Percentiles rank a stretch among this genome's conserved stretches.
Evolutionary conservation across 2,888 invertebrate species (phyloP).

Genomic region (Alcis repandata): DNA sequence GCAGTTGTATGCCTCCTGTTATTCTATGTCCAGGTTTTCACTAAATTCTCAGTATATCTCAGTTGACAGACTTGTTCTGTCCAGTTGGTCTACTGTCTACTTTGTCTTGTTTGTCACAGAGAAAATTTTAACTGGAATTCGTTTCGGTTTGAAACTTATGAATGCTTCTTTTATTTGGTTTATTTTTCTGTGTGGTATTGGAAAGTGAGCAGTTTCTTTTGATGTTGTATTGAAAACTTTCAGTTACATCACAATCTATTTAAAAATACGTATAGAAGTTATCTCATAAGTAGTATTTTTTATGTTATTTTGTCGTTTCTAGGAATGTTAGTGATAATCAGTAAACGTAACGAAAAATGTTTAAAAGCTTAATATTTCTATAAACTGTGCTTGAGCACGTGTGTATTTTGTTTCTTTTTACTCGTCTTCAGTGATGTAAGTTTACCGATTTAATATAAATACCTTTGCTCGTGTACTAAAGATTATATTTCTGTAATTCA

Average conservation of each 20-base stretch:
- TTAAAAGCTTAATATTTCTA: neutral
- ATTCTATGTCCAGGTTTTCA: constrained; percentile 21
- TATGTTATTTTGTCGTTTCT: too few species aligned
- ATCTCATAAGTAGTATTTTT: too few species aligned
- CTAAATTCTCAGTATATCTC: constrained; percentile 10
- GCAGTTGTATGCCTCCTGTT: constrained; percentile 24
- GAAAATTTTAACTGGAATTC: constrained; percentile 7
- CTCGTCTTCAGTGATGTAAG: too few species aligned
- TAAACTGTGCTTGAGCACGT: neutral
- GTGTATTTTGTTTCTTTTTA: neutral
- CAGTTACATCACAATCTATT: neutral
- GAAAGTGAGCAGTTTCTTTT: neutral
- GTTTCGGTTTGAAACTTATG: constrained; percentile 12
- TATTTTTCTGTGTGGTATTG: neutral
- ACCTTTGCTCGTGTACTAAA: neutral
- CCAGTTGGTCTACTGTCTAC: constrained; percentile 11
- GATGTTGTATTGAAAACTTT: neutral
- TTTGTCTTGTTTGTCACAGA: constrained; percentile 1
- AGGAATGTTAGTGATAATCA: too few species aligned
- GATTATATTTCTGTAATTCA: constrained; percentile 6
- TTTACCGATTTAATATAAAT: neutral
- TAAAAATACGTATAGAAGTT: too few species aligned
- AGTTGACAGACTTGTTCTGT: constrained; percentile 16
- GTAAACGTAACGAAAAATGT: too few species aligned
- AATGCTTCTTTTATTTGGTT: neutral